Percentiles rank a stretch among this genome's conserved stretches.
Conservation (phyloP, 1,140 invertebrate species). For the Solenopsis invicta region DNA sequence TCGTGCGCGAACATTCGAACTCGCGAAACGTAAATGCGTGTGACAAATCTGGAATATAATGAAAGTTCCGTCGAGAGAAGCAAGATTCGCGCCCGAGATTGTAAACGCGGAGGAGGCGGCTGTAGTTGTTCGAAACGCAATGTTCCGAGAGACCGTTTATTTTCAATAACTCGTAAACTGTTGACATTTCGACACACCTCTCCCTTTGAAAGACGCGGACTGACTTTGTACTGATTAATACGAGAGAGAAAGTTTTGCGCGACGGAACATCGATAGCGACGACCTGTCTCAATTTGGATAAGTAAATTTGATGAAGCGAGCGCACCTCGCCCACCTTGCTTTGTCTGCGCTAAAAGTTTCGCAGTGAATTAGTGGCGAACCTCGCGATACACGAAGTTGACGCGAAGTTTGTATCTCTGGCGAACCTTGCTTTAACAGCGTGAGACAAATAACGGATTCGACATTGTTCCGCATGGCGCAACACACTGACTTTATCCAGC, state of each 20-base stretch:
- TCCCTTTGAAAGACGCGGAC: neutral
- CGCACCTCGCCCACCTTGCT: neutral
- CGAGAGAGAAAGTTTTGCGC: neutral
- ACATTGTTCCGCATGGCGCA: constrained; percentile 1
- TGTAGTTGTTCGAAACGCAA: neutral
- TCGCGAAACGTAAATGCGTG: neutral
- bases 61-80: neutral
- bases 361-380: constrained; percentile 19
- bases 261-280: neutral
- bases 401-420: neutral
- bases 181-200: neutral
- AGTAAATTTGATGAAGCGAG: constrained; percentile 8
- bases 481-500: neutral
- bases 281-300: neutral
- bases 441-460: constrained; percentile 49
- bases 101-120: neutral
- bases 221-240: neutral
- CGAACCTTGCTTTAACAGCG: constrained; percentile 35
- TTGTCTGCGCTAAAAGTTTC: constrained; percentile 38
- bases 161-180: neutral
- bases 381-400: constrained; percentile 6
- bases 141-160: neutral
- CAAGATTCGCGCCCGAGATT: neutral
- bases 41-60: neutral
- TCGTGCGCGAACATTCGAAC: neutral